Evolutionary conservation across 2,888 invertebrate species (phyloP).

Genomic region (Machimus atricapillus): DNA sequence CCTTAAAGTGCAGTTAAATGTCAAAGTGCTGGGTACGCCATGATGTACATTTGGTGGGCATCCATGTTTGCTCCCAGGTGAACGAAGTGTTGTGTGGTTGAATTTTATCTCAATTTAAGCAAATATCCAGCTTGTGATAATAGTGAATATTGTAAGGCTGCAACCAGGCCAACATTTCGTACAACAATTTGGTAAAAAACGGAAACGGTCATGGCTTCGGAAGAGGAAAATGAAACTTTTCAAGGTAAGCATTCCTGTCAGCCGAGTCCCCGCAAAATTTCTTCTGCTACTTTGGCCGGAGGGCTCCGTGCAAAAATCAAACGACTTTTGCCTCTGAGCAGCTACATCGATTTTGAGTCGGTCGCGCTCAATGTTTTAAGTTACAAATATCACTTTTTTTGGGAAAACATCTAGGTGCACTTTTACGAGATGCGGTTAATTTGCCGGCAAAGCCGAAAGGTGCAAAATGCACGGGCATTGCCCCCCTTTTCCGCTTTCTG

Average conservation of each 20-base stretch:
- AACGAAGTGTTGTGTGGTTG: background rate
- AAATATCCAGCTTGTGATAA: constrained; percentile 7
- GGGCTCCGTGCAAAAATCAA: background rate
- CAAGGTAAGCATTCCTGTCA: constrained; percentile 25
- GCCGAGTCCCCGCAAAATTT: background rate
- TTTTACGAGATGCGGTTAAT: background rate
- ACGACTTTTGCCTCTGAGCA: background rate
- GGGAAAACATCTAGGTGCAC: background rate
- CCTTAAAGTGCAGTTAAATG: background rate
- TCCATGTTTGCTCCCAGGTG: constrained; percentile 23
- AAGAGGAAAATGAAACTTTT: constrained; percentile 33
- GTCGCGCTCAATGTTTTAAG: background rate
- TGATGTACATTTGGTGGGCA: constrained; percentile 15
- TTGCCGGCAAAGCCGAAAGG: background rate
- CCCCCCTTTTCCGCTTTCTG: background rate
- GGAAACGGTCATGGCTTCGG: constrained; percentile 29
- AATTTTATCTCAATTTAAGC: background rate
- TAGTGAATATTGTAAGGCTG: constrained; percentile 1
- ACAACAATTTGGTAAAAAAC: background rate
- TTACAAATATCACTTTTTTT: background rate
- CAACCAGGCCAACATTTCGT: background rate
- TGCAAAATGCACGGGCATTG: background rate
- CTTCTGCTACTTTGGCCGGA: background rate
- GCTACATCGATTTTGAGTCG: background rate
- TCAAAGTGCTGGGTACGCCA: constrained; percentile 13